phyloP scores from a whole-genome alignment of 2,888 invertebrate species.

The Hypsopygia costalis region DNA sequence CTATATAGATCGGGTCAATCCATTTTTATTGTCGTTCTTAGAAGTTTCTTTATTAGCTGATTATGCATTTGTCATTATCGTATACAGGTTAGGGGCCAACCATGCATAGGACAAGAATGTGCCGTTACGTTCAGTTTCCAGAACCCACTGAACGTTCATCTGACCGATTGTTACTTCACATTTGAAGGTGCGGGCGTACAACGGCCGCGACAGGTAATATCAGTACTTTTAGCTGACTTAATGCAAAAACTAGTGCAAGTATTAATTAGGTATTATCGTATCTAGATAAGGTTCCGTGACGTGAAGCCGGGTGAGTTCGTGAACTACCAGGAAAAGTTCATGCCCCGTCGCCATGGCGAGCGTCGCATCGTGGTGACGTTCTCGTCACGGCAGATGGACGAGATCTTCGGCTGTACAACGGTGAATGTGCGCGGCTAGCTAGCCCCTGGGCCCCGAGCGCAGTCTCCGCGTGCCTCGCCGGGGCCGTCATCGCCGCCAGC shows the following conservation, averaged over 20 bases:
- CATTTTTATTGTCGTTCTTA: no score
- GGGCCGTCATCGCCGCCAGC: conserved; percentile 55
- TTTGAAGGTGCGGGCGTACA: conserved; percentile 86
- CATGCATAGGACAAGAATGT: conserved; percentile 76
- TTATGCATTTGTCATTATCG: conserved; percentile 6
- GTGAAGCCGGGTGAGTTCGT: conserved; percentile 83
- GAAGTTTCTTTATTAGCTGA: conserved; percentile 1
- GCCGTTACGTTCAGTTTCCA: conserved; percentile 82
- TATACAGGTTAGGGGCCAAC: conserved; percentile 64
- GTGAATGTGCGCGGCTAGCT: conserved; percentile 78
- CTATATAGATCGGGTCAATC: no score
- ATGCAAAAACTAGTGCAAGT: no score
- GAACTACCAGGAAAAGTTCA: conserved; percentile 80
- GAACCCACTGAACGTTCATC: conserved; percentile 82
- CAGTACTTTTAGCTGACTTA: no score
- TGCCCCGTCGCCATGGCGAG: conserved; percentile 80
- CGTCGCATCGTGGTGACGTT: conserved; percentile 84
- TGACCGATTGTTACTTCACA: conserved; percentile 85
- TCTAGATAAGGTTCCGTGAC: conserved; percentile 78
- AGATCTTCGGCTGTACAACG: conserved; percentile 80
- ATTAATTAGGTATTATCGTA: no score
- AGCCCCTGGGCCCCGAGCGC: conserved; percentile 64
- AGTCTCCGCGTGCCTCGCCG: conserved; percentile 56
- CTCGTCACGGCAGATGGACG: conserved; percentile 83
- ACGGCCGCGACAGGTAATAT: conserved; percentile 80